Evolutionary conservation across 1,140 invertebrate genomes (phyloP), one percentile per base, ranked within the genome.

Genomic region (Drosophila jambulina): DNA sequence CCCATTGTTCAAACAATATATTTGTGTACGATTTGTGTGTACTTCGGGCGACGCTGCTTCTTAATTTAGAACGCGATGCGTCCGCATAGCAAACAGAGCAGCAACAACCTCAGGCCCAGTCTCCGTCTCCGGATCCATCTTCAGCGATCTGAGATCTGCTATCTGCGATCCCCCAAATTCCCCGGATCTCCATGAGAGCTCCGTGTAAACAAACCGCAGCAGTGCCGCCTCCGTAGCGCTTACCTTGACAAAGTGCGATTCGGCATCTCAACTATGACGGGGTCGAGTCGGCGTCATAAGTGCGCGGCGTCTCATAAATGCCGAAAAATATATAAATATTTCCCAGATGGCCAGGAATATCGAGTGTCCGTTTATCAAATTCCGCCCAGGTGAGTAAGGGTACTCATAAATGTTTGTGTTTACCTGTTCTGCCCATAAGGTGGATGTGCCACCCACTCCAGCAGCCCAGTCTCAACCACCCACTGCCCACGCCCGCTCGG

Each of bases 31-130:
- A 67, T 76, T 76, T 76, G 74, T 76, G 61, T 76, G 71, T 76
- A 64, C 63, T 57, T 77, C 57, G 56, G 36, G 68, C 60, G 60
- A 79, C 68, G 82, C 56, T 57, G 68, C 64, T 78, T 74, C 84
- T 88, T 88, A 71, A 88, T 81, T 78, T 88, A 88, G 84, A 88
- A 90, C 69, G 64, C 74, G 78, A 74, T 87, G 80, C 74, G 71
- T 63, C 65, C 78, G 82, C 65, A 68, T 69, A 75, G 59, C 80
- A 78, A 79, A 78, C 76, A 80, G 63, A 79, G 69, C 45, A 81
- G 75, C 61, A 69, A 48, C 45, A 61, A 45, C 49, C 70, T 38
- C 42, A 63, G 54, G 21, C 59, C 13, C 57, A 58, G 43, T 51
- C 63, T 32, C 42, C 69, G 54, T 43, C 59, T 23, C 51, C 48